A percentile compares a stretch with the other conserved stretches of the same genome.
phyloP scores from a whole-genome alignment of 64 coral and sea anemone genomes.

The Actinia tenebrosa region DNA sequence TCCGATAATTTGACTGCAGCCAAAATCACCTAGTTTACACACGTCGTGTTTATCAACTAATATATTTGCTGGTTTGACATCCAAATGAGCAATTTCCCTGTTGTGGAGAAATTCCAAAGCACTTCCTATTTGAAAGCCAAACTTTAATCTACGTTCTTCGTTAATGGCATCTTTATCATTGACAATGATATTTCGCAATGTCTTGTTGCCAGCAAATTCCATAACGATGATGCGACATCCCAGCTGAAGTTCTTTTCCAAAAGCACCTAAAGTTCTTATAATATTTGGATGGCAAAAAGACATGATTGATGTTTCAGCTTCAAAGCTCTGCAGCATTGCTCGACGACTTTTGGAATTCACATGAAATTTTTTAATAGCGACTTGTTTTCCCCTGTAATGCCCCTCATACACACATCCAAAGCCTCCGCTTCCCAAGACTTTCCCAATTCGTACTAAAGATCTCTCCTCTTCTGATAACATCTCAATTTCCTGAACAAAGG shows the following conservation, averaged over 20 bases:
- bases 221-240: conserved; percentile 65
- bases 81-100: conserved; percentile 86
- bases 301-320: conserved; percentile 75
- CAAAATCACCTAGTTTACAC: conserved; percentile 96
- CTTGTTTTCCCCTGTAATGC: conserved; percentile 51
- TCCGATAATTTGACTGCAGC: conserved; percentile 81
- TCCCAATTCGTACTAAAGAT: conserved; percentile 64
- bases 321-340: conserved; percentile 89
- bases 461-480: conserved; percentile 81
- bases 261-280: conserved; percentile 67
- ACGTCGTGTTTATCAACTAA: conserved; percentile 73
- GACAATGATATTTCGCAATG: conserved; percentile 76
- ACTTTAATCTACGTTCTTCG: conserved; percentile 60
- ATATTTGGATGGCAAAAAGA: conserved; percentile 89
- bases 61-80: conserved; percentile 89
- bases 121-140: conserved; percentile 60
- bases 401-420: conserved; percentile 91
- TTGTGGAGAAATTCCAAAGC: conserved; percentile 76
- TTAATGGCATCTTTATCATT: conserved; percentile 74
- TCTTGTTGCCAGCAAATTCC: conserved; percentile 86
- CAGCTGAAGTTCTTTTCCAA: conserved; percentile 44
- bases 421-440: conserved; percentile 80
- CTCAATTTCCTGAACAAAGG: conserved; percentile 89
- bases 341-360: conserved; percentile 85
- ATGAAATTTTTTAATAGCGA: conserved; percentile 86